phyloP scores from a whole-genome alignment of 1,140 invertebrate species.

The Ridgeia piscesae region DNA sequence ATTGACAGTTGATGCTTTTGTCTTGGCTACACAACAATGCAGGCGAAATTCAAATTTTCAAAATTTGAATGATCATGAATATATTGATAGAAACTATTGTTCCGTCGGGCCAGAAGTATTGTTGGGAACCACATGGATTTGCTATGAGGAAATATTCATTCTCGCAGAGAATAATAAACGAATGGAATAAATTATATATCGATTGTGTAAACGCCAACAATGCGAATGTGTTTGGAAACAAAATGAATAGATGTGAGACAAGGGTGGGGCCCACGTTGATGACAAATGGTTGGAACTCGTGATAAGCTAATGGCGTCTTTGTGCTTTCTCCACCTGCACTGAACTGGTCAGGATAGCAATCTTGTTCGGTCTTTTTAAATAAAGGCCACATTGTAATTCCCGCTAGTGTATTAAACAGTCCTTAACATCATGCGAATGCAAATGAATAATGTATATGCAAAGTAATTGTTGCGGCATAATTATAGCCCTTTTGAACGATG shows the following conservation, averaged over 20 bases:
- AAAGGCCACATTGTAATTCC: not conserved
- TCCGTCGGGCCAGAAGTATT: too few relatives aligned
- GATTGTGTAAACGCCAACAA: not conserved
- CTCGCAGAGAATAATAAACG: not conserved
- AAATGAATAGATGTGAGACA: not conserved
- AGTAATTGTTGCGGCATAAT: not conserved
- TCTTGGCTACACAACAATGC: too few relatives aligned
- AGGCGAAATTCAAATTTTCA: too few relatives aligned
- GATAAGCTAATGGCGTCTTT: not conserved
- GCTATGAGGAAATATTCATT: too few relatives aligned
- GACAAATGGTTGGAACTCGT: not conserved
- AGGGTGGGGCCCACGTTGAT: not conserved
- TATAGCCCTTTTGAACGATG: not conserved
- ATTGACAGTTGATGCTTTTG: too few relatives aligned
- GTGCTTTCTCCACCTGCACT: not conserved
- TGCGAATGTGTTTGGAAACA: not conserved
- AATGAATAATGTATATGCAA: too few relatives aligned
- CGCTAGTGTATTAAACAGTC: not conserved
- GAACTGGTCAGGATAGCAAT: not conserved
- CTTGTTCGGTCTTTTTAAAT: not conserved
- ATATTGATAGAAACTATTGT: too few relatives aligned
- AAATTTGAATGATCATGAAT: too few relatives aligned
- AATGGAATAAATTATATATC: not conserved
- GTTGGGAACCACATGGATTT: too few relatives aligned
- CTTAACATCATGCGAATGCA: too few relatives aligned